phyloP scores from a whole-genome alignment of 2,113 vertebrate species.

The Mus spicilegus region DNA sequence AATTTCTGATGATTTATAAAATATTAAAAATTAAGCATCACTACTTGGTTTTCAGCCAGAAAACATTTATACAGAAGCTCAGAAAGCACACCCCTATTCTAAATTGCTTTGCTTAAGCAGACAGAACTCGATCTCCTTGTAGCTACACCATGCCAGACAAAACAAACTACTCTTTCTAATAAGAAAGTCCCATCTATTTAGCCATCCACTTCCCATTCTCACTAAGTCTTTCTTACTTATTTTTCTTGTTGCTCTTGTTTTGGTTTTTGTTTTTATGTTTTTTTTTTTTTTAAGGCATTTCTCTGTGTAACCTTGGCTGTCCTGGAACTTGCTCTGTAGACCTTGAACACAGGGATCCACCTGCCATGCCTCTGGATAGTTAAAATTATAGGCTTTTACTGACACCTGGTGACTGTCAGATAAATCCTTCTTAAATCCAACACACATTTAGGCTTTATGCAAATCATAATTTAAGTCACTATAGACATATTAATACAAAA shows the following conservation, averaged over 20 bases:
- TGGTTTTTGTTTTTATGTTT: neutral
- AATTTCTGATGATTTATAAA: constrained; percentile 2
- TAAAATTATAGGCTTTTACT: neutral
- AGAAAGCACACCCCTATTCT: neutral
- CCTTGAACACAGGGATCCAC: neutral
- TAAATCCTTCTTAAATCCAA: neutral
- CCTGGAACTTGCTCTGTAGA: neutral
- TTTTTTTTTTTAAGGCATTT: too few relatives aligned
- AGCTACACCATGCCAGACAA: constrained; percentile 17
- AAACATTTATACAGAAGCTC: neutral
- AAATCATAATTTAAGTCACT: neutral
- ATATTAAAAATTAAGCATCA: neutral
- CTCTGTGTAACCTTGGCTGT: too few relatives aligned
- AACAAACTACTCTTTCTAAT: neutral
- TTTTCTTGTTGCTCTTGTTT: neutral
- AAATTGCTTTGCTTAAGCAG: neutral
- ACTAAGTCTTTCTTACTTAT: neutral
- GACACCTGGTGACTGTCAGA: neutral
- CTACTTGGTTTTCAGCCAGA: neutral
- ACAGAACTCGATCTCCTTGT: neutral
- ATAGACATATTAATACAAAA: neutral
- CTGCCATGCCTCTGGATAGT: neutral
- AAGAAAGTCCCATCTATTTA: neutral
- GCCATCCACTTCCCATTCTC: neutral
- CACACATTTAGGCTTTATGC: neutral